Evolutionary conservation across 2,113 vertebrate species (phyloP), one percentile per base, ranked within the genome.

Genomic region (Lichenostomus cassidix): DNA sequence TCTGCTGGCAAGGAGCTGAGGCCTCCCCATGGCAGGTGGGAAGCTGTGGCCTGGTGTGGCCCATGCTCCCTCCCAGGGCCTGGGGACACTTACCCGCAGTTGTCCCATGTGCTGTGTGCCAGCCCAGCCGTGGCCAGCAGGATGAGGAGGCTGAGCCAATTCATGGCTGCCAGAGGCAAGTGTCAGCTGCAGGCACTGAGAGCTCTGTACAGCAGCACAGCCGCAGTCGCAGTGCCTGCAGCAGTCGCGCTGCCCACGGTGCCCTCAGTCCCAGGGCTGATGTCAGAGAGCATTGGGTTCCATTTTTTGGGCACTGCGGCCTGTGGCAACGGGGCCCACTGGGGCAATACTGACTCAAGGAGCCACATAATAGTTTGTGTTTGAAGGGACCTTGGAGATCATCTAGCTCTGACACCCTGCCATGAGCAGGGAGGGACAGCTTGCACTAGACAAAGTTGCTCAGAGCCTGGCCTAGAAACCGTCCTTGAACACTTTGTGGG

Each of bases 21-120:
- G 62, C 13, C 31, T 42, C 19, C 19, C 39, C 62, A 22, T 15
- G 62, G 39, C 1, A 3, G 15, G 15, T 42, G 3, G 16, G 73
- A 31, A 82, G 60, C 31, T 37, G 35, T 9, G 23, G 33, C 3
- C 13, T 6, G 39, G 39, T 39, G 39, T 39, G 39, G 39, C 39
- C 39, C 39, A 39, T 39, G 39, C 39, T 62, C 55, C 24, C 33
- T 44, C 5, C 63, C 27, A 56, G 28, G 53, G 33, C 63, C 28
- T 60, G 1, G 8, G 29, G 25, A 46, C 11, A 44, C 88, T 67
- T n/a, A 93, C 91, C 17, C 31, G 0, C 91, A 82, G 15, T 0
- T 28, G 7, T 44, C 4, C 21, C 7, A 5, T 6, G 4, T 6
- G 15, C 46, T 6, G 0, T 17, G 63, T 0, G 1, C 12, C 12